Evolutionary conservation across 2,888 invertebrate species (phyloP).

Genomic region (Papilio protenor): DNA sequence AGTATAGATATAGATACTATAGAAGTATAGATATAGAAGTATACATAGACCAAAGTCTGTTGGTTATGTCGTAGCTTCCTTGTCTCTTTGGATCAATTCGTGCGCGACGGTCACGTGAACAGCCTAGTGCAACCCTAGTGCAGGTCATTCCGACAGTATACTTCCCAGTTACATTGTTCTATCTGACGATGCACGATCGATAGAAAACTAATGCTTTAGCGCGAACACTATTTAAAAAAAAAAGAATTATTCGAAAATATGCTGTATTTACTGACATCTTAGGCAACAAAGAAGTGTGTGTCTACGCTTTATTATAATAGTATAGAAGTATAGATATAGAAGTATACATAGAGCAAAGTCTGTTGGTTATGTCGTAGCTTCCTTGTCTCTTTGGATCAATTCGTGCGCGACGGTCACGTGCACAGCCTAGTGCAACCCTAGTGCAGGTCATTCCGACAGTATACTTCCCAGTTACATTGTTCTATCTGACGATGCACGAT

Average conservation of each 20-base stretch:
- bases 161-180: conserved; percentile 68
- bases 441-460: conserved; percentile 19
- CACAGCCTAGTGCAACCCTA: conserved; percentile 13
- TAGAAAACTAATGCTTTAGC: conserved; percentile 53
- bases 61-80: conserved; percentile 45
- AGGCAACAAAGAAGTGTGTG: too few relatives aligned
- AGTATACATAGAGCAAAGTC: conserved; percentile 24
- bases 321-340: too few relatives aligned
- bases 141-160: conserved; percentile 33
- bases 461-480: conserved; percentile 67
- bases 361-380: conserved; percentile 42
- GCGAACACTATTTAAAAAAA: too few relatives aligned
- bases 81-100: conserved; percentile 46
- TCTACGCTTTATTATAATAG: too few relatives aligned
- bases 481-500: conserved; percentile 68
- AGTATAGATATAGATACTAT: too few relatives aligned
- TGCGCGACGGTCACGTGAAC: conserved; percentile 38
- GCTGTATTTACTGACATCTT: too few relatives aligned
- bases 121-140: conserved; percentile 20
- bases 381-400: conserved; percentile 46
- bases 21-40: too few relatives aligned
- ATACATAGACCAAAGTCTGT: conserved; percentile 21
- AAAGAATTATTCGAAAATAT: too few relatives aligned
- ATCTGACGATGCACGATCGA: conserved; percentile 68
- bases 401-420: conserved; percentile 44